Evolutionary conservation across 2,797 vertebrate species (phyloP), one percentile per base, ranked within the genome.

Genomic region (Crenichthys baileyi): DNA sequence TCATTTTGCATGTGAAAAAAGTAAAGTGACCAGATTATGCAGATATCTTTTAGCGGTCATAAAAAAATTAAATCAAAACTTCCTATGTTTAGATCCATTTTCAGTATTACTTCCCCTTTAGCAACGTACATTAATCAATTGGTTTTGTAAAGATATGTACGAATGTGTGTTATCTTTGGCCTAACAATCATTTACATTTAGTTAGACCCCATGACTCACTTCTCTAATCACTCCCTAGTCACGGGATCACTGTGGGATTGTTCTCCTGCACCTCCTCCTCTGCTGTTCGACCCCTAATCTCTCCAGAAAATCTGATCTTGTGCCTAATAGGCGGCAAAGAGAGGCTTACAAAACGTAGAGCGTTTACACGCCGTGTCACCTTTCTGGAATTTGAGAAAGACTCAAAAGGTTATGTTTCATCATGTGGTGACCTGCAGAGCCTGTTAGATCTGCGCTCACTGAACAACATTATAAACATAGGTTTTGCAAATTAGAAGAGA

Each of bases 151-250:
- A 51, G 50, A 16, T 65, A 36, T 36, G 2, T 60, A 16, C 13
- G 18, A 1, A 44, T 77, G 44, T 75, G 73, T 70, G 63, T 78
- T 77, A 61, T 73, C 39, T 58, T 13, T 1, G 16, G 12, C 56
- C 73, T 26, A 74, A 80, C 71, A 77, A 81, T 88, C 55, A 75
- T 86, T 86, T 76, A 78, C 76, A 79, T 81, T 72, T 53, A 68
- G 72, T 79, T 86, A 46, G 73, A 81, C 85, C 94, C 74, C 93
- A 94, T 95, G 94, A 96, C 88, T 90, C 31, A 70, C 76, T 85
- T 81, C 79, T 87, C 74, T 85, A 89, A 92, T 92, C 92, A 95
- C 87, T 81, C 83, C 81, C 55, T 22, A 85, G 93, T 95, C 95
- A 96, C 86, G 87, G 84, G 94, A 92, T 90, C 74, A 56, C 82